Conservation (phyloP, 2,797 vertebrate species). For the Oreortyx pictus region DNA sequence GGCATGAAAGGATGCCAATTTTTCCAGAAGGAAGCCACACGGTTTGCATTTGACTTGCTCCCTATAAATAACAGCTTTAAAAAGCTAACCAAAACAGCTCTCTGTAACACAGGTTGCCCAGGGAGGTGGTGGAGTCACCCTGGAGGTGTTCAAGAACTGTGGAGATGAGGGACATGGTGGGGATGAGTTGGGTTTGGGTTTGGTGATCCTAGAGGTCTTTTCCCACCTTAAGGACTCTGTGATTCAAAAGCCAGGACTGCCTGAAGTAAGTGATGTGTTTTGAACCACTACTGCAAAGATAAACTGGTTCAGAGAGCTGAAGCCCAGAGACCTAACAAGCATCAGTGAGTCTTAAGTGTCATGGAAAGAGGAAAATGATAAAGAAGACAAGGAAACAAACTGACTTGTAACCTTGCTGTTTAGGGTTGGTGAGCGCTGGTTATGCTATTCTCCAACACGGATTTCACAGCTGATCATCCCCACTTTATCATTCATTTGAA, state of each 20-base stretch:
- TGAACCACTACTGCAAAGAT: background rate
- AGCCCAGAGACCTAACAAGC: background rate
- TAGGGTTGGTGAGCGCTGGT: background rate
- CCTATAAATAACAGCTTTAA: background rate
- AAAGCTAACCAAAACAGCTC: background rate
- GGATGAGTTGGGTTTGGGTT: background rate
- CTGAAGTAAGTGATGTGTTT: background rate
- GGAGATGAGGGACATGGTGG: too few species aligned
- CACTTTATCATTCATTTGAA: background rate
- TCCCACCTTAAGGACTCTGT: background rate
- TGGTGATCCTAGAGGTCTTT: background rate
- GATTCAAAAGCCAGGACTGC: background rate
- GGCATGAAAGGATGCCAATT: background rate
- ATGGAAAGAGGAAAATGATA: background rate
- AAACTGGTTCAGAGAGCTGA: background rate
- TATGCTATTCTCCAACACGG: rapidly evolving
- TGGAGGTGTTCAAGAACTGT: too few species aligned
- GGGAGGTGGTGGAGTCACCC: too few species aligned
- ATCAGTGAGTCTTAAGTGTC: rapidly evolving
- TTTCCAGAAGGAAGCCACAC: background rate
- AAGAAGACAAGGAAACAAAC: background rate
- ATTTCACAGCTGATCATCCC: background rate
- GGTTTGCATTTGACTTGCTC: background rate
- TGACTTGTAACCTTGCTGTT: background rate
- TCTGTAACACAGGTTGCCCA: background rate